Percentiles rank a stretch among this genome's conserved stretches.
Conservation (phyloP, 2,888 invertebrate species). For the Plagiodera versicolora region DNA sequence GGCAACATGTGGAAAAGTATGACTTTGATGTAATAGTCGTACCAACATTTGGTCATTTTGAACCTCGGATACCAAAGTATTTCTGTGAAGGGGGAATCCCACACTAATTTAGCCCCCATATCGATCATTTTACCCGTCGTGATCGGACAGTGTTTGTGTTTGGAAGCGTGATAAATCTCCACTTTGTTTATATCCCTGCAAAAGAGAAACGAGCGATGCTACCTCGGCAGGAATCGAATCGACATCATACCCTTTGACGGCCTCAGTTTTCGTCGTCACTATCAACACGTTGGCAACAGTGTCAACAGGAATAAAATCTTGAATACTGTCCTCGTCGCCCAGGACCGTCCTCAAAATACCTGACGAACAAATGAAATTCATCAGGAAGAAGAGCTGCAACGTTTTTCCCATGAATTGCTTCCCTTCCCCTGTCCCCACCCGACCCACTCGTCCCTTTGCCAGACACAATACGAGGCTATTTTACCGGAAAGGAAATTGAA, state of each 20-base stretch:
- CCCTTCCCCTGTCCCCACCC: too few relatives aligned
- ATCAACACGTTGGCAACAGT: slow-evolving; percentile 28
- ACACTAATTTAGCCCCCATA: slow-evolving; percentile 48
- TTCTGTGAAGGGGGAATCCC: slow-evolving; percentile 67
- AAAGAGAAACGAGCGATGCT: slow-evolving; percentile 1
- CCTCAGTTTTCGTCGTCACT: slow-evolving; percentile 25
- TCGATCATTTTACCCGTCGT: slow-evolving; percentile 64
- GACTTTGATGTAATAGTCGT: slow-evolving; percentile 62
- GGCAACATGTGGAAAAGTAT: slow-evolving; percentile 61
- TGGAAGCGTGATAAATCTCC: slow-evolving; percentile 79
- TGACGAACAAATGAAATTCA: too few relatives aligned
- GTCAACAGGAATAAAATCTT: slow-evolving; percentile 45
- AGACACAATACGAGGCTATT: too few relatives aligned
- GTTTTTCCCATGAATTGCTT: too few relatives aligned
- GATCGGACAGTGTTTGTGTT: slow-evolving; percentile 68
- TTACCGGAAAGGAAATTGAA: too few relatives aligned
- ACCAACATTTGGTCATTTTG: slow-evolving; percentile 60
- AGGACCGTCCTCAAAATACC: slow-evolving; percentile 39
- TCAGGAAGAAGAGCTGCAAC: too few relatives aligned
- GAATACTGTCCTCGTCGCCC: slow-evolving; percentile 27
- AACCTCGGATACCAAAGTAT: slow-evolving; percentile 71
- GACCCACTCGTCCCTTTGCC: too few relatives aligned
- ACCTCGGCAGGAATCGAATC: too few relatives aligned
- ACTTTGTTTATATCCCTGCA: slow-evolving; percentile 48
- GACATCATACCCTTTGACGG: slow-evolving; percentile 24